Evolutionary conservation across 2,888 invertebrate genomes (phyloP).

Genomic region (Tenthredo distinguenda): DNA sequence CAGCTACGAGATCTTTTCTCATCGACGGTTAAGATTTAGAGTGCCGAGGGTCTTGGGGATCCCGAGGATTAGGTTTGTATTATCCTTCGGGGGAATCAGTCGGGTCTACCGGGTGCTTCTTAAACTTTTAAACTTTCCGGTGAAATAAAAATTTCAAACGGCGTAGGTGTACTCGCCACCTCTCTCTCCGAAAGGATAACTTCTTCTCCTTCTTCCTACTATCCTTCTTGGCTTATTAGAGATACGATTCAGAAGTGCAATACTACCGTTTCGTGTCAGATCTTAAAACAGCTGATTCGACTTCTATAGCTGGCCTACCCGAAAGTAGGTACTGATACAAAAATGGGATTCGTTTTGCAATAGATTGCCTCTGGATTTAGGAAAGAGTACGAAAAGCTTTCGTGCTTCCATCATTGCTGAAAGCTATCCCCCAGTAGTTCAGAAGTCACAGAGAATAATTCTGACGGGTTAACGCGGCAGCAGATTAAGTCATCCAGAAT

Average conservation of each 20-base stretch:
- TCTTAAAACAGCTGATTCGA: neutral
- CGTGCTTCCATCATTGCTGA: neutral
- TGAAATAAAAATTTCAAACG: neutral
- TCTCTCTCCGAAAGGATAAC: neutral
- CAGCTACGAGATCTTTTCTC: neutral
- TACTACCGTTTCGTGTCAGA: neutral
- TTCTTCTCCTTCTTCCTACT: neutral
- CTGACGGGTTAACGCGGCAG: neutral
- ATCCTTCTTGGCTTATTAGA: neutral
- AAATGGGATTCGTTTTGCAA: no score
- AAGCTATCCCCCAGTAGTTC: neutral
- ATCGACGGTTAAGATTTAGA: conserved; percentile 36
- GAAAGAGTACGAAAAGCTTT: no score
- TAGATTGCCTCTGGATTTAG: no score
- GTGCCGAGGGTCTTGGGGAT: conserved; percentile 20
- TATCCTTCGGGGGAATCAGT: conserved; percentile 49
- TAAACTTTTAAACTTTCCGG: conserved; percentile 29
- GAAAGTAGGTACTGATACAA: no score
- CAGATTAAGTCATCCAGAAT: neutral
- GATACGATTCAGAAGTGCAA: neutral
- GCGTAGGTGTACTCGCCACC: no score
- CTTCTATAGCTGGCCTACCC: neutral
- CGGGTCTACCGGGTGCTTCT: conserved; percentile 25
- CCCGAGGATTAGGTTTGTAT: conserved; percentile 41
- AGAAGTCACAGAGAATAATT: neutral